Base-by-base conservation (phyloP, 2,797 vertebrate genomes). In the Mustela erminea region DNA sequence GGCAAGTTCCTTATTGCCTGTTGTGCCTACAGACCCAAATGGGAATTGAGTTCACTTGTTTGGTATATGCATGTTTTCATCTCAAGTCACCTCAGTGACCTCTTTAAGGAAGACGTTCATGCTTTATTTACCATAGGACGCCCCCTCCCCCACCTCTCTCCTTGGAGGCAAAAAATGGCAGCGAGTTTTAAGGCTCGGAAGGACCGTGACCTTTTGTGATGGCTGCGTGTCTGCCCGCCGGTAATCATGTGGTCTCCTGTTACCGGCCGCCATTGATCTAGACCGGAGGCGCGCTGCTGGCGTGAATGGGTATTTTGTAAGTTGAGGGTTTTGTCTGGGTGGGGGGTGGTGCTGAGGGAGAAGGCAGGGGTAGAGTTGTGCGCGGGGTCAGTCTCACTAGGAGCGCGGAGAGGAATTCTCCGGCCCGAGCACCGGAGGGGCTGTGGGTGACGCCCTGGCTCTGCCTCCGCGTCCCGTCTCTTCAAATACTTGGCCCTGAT, bases 401-500 rank as follows among this genome's bases (percentile, higher is more conserved):
- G 46, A 87, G 87, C 46, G 64, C 52, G 58, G 49, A 85, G 75
- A 56, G 68, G 90, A 92, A 32, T 89, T 85, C 85, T 89, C 11
- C 5, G 85, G 58, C 56, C 74, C 21, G 5, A 52, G 62, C 86
- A 83, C 56, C 86, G 94, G 56, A 92, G 60, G 54, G 94, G 94
- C 70, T 0, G 12, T n/a, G 82, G 29, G 66, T 95, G 64, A 85
- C 78, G 74, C 87, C 91, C 78, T 90, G 56, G 84, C 74, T 95
- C 91, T 96, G 52, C 93, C 92, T 96, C 77, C 95, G 87, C 1
- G 0, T 82, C 89, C 78, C 18, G 14, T 93, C 84, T 97, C 62
- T 94, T 81, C 54, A 96, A 62, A 25, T 46, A 25, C 54, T 96
- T 95, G 98, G 92, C 87, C 96, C 68, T 35, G 78, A 84, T 95